phyloP scores from a whole-genome alignment of 2,888 invertebrate species.

The Melipona beecheii region DNA sequence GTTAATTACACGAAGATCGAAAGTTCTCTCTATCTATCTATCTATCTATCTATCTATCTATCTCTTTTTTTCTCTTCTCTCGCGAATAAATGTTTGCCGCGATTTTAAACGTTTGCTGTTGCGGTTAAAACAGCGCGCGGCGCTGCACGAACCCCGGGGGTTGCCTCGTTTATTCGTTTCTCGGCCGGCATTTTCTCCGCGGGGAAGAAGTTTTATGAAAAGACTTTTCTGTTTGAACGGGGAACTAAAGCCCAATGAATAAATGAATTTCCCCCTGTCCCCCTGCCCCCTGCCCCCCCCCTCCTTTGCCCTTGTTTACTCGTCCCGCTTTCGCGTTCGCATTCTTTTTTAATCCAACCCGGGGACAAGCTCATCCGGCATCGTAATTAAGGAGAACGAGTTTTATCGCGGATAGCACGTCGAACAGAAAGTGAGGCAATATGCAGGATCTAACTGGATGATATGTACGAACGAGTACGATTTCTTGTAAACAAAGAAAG shows the following conservation, averaged over 20 bases:
- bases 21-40: no score
- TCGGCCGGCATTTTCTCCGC: not conserved
- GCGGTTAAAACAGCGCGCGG: not conserved
- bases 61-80: not conserved
- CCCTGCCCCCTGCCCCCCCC: not conserved
- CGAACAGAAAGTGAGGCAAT: not conserved
- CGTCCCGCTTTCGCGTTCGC: constrained; percentile 6
- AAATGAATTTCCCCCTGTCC: constrained; percentile 10
- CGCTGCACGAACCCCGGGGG: not conserved
- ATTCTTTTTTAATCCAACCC: constrained; percentile 1
- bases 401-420: not conserved
- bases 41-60: no score
- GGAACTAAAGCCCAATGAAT: constrained; percentile 16
- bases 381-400: constrained; percentile 8
- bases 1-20: not conserved
- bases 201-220: constrained; percentile 1
- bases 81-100: constrained; percentile 9
- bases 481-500: not conserved
- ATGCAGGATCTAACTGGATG: not conserved
- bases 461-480: not conserved
- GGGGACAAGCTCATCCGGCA: not conserved
- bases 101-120: constrained; percentile 23
- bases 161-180: not conserved
- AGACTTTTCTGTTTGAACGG: constrained; percentile 1
- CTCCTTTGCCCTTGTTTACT: not conserved